Evolutionary conservation across 92 coral and sea anemone genomes (phyloP), one percentile per base, ranked within the genome.

Genomic region (Epizoanthus scotinus): DNA sequence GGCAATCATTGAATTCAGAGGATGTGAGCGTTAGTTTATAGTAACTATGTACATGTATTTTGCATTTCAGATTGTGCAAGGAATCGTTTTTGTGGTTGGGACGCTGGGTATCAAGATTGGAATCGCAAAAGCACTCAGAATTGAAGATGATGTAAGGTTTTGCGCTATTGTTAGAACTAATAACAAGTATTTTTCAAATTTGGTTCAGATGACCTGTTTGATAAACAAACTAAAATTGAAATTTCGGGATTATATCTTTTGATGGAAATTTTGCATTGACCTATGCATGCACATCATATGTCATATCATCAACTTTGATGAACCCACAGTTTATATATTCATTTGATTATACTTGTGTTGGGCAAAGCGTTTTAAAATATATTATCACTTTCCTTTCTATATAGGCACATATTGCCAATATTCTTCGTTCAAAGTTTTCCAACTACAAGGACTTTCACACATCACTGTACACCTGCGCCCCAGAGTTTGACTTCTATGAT

Each of bases 401-500:
- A 12, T 75, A 95, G 99, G 99, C 99, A 10, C 99, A 95, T 73
- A 95, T 95, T 66, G 93, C 91, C 49, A 91, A 89, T 64, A 95
- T 95, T 36, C 87, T 95, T 63, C 93, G 93, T 62, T 95, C 99
- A 58, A 95, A 95, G 91, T 95, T 95, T 79, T 72, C 94, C 36
- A 69, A 78, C 91, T 95, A 90, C 85, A 91, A 86, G 78, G 97
- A 95, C 79, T 95, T 95, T 67, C 98, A 95, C 84, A 95, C 99
- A 8, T 84, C 90, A 17, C 87, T 95, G 58, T 95, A 95, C 79
- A 95, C 99, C 1, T 95, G 99, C 47, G 99, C 99, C 19, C 98
- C 99, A 2, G 99, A 95, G 88, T 95, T 95, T 82, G 94, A 95
- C 82, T 95, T 95, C 61, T 68, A 93, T 31, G 99, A 95, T 75